A percentile compares a stretch with the other conserved stretches of the same genome.
Evolutionary conservation across 2,888 invertebrate species (phyloP).

Genomic region (Meteorus cinctellus): DNA sequence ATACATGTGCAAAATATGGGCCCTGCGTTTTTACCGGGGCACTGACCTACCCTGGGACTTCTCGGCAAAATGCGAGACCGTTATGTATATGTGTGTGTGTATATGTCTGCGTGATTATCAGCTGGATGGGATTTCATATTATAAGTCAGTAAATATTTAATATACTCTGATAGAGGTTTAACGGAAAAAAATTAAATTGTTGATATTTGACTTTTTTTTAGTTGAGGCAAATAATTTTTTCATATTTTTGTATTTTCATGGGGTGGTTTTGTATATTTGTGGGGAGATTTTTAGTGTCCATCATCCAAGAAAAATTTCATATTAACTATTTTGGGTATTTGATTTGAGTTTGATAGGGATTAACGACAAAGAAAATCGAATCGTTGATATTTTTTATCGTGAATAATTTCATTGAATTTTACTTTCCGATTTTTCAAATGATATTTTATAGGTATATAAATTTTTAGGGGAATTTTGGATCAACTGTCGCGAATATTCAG

Average conservation of each 20-base stretch:
- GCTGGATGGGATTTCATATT: conserved; percentile 49
- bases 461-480: conserved; percentile 16
- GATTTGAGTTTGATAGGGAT: too few species aligned
- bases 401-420: neutral
- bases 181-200: too few species aligned
- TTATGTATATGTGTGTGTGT: conserved; percentile 50
- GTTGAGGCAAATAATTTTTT: too few species aligned
- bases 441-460: neutral
- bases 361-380: too few species aligned
- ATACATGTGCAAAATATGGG: conserved; percentile 35
- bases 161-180: neutral
- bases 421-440: neutral
- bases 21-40: conserved; percentile 59
- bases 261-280: too few species aligned
- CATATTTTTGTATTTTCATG: too few species aligned
- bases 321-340: too few species aligned
- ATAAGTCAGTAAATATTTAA: conserved; percentile 10
- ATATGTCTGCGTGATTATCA: conserved; percentile 51
- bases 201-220: too few species aligned
- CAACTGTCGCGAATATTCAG: conserved; percentile 36
- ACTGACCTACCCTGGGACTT: conserved; percentile 69
- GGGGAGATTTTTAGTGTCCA: too few species aligned
- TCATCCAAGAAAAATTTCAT: too few species aligned
- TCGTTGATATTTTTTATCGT: neutral
- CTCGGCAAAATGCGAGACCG: conserved; percentile 57